A percentile compares a stretch with the other conserved stretches of the same genome.
These are phyloP conservation scores for Cydia fagiglandana DNA, from an alignment of 1,140 invertebrate genomes.

Conservation along the genomic window DNA sequence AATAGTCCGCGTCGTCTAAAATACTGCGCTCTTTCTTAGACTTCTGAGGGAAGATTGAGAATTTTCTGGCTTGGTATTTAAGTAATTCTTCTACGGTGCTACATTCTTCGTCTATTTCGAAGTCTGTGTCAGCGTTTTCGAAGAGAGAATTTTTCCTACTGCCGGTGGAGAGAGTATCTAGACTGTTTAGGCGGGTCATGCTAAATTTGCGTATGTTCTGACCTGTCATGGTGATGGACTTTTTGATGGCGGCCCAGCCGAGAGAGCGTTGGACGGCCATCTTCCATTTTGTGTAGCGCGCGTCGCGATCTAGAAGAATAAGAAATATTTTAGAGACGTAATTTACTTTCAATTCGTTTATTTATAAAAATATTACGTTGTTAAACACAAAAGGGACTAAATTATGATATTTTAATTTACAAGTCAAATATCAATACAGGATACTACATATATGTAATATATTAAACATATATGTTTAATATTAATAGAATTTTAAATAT, in stretches of 20 bases:
- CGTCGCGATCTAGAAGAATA: slow-evolving; percentile 85
- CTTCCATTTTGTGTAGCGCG: slow-evolving; percentile 93
- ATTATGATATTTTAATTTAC: no score
- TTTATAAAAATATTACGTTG: no score
- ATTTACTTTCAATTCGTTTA: no score
- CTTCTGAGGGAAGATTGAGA: slow-evolving; percentile 61
- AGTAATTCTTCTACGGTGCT: slow-evolving; percentile 57
- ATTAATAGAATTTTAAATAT: no score
- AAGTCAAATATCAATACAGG: no score
- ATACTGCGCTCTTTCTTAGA: slow-evolving; percentile 61
- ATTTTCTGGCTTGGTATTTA: slow-evolving; percentile 63
- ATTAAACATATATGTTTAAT: no score
- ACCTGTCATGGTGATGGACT: slow-evolving; percentile 87
- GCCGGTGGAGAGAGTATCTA: slow-evolving; percentile 45
- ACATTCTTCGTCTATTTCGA: slow-evolving; percentile 52
- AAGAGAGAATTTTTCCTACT: slow-evolving; percentile 52
- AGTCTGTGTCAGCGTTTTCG: slow-evolving; percentile 45
- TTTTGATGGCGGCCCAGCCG: slow-evolving; percentile 89
- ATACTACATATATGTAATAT: no score
- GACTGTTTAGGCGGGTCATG: slow-evolving; percentile 48
- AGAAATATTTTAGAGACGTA: neutral
- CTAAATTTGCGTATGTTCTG: slow-evolving; percentile 74
- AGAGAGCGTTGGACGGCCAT: slow-evolving; percentile 93
- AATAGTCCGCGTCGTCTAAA: slow-evolving; percentile 67
- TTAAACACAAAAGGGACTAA: no score